Percentiles rank a stretch among this genome's conserved stretches.
Conservation (phyloP, 2,113 vertebrate species). For the Chrysemys picta region DNA sequence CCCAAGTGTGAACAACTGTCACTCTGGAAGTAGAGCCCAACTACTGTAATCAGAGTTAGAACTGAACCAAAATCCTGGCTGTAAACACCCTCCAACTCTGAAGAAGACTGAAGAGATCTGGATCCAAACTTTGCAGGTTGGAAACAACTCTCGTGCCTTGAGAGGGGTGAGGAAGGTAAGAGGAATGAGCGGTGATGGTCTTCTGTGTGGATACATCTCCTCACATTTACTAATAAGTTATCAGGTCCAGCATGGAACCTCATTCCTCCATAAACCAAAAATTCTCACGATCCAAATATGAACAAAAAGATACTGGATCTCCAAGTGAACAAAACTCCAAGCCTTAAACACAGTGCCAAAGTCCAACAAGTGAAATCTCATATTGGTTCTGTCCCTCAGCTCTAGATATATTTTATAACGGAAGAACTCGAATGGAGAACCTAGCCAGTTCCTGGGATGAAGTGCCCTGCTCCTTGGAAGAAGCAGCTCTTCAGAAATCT, state of each 20-base stretch:
- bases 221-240: neutral
- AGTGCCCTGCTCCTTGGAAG: neutral
- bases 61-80: neutral
- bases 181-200: fast-evolving
- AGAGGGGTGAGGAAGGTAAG: neutral
- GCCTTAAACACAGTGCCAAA: neutral
- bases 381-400: fast-evolving
- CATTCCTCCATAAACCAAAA: neutral
- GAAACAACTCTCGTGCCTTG: neutral
- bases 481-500: neutral
- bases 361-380: neutral
- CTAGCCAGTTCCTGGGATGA: neutral
- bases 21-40: fast-evolving
- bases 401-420: neutral
- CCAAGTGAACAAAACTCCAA: neutral
- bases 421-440: neutral
- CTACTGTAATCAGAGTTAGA: neutral
- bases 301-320: neutral
- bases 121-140: fast-evolving
- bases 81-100: fast-evolving
- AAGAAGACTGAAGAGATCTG: neutral
- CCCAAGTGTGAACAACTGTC: neutral
- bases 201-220: fast-evolving
- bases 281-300: neutral
- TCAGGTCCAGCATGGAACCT: neutral